Base-by-base conservation (phyloP, 2,888 invertebrate genomes). In the Pheosia tremula region DNA sequence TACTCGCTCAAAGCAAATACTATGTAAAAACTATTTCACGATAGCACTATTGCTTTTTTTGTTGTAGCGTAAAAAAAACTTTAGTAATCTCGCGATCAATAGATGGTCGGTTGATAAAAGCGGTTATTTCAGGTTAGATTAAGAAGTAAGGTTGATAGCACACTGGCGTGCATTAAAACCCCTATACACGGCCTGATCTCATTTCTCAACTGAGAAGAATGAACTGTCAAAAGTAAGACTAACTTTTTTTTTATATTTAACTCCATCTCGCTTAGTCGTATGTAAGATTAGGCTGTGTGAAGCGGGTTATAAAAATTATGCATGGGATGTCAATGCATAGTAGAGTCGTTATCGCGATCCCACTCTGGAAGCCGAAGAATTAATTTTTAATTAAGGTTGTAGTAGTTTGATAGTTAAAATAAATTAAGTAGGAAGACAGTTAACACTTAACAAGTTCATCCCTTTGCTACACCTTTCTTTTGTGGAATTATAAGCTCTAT, bases 21-120 rank as follows among this genome's bases (percentile, higher is more conserved):
- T 58, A 70, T 68, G 64, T 56, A 72, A 74, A 74, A 75, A 74
- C 64, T 55, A 70, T 74, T 74, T 74, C 75, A 71, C 68, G 62
- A 64, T 66, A 58, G 58, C 64, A 56, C 64, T 36, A 57, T 60
- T 62, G 60, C 50, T 47, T 71, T 74, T 72, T 72, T 74, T 62
- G 56, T 45, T 62, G 36, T 39, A 13, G 57, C 59, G 60, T 63
- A 69, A 71, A 66, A 68, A 63, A 63, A 67, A 60, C 63, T 68
- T 71, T 71, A 62, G 68, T 67, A 61, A 71, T 64, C 68, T 68
- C 59, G 75, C 71, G 63, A 66, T 75, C 62, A 68, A 72, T 65
- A 62, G 74, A 72, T 72, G 63, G 57, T 45, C 53, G 62, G 54
- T 64, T 54, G 62, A 59, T 64, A 8, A 56, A 72, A 64, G 45